These are phyloP conservation scores for Eurytoma adleriae DNA, from an alignment of 2,888 invertebrate species.

Conservation along the genomic window DNA sequence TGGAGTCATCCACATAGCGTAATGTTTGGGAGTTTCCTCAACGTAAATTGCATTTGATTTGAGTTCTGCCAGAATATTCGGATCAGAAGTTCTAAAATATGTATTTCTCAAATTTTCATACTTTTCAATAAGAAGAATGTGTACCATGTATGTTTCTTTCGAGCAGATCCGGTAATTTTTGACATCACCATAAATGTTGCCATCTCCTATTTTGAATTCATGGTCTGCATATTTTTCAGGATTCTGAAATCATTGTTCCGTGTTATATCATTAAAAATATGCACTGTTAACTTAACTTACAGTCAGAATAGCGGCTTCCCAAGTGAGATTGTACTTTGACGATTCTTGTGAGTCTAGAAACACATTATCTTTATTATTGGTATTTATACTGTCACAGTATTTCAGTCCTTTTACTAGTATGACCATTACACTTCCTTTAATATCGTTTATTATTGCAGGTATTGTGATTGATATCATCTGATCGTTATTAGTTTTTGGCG, in stretches of 20 bases:
- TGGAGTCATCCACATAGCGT: slow-evolving; percentile 41
- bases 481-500: slow-evolving; percentile 29
- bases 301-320: slow-evolving; percentile 39
- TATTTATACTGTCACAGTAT: slow-evolving; percentile 29
- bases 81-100: too few relatives aligned
- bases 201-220: slow-evolving; percentile 61
- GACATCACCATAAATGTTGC: slow-evolving; percentile 43
- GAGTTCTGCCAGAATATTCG: slow-evolving; percentile 38
- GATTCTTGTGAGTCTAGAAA: background rate
- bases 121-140: slow-evolving; percentile 48
- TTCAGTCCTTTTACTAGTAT: slow-evolving; percentile 59
- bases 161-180: slow-evolving; percentile 60
- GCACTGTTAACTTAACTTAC: background rate
- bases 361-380: slow-evolving; percentile 1
- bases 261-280: background rate
- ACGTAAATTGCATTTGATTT: slow-evolving; percentile 56
- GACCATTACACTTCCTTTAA: slow-evolving; percentile 53
- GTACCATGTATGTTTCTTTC: slow-evolving; percentile 58
- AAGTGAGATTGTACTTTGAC: slow-evolving; percentile 24
- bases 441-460: slow-evolving; percentile 60
- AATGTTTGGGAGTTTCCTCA: slow-evolving; percentile 43
- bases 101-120: background rate
- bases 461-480: slow-evolving; percentile 59
- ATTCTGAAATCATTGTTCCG: slow-evolving; percentile 33
- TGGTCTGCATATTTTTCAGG: slow-evolving; percentile 48